These are phyloP conservation scores for Corythornis cristatus DNA, from an alignment of 2,113 vertebrate species.

Conservation along the genomic window DNA sequence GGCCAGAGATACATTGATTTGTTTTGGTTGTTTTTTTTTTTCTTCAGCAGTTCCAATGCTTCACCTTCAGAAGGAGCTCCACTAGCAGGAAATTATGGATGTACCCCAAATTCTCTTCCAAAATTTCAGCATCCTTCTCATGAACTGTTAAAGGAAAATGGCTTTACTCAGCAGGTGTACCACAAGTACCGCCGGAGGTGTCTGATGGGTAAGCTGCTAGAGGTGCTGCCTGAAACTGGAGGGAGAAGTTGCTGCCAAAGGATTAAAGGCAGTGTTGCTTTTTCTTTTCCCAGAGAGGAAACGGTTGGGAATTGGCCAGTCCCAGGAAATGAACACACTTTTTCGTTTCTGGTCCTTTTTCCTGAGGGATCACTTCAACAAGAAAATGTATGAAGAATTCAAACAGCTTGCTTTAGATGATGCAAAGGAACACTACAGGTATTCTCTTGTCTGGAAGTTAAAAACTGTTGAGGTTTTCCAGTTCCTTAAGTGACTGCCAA, in stretches of 20 bases:
- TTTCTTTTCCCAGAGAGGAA: constrained; percentile 86
- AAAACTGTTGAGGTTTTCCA: not conserved
- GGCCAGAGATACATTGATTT: not conserved
- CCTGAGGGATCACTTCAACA: constrained; percentile 96
- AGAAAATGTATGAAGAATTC: constrained; percentile 98
- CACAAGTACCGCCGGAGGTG: constrained; percentile 92
- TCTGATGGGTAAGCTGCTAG: constrained; percentile 83
- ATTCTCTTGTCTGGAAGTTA: not conserved
- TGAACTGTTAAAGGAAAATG: constrained; percentile 91
- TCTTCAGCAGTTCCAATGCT: constrained; percentile 84
- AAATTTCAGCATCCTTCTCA: constrained; percentile 97
- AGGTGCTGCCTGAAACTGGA: not conserved
- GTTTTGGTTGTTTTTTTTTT: not conserved
- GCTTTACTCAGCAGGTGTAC: constrained; percentile 96
- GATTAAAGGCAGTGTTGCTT: not conserved
- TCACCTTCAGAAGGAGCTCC: constrained; percentile 87
- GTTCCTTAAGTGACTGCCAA: not conserved
- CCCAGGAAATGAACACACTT: constrained; percentile 98
- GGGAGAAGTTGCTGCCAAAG: not conserved
- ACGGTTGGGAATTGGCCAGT: constrained; percentile 90
- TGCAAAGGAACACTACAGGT: constrained; percentile 95
- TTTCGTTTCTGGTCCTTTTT: constrained; percentile 99
- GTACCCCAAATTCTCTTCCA: constrained; percentile 91
- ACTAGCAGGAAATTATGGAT: constrained; percentile 79
- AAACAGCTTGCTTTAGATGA: constrained; percentile 90